Conservation (phyloP, 2,113 vertebrate species). For the Oceanites oceanicus region DNA sequence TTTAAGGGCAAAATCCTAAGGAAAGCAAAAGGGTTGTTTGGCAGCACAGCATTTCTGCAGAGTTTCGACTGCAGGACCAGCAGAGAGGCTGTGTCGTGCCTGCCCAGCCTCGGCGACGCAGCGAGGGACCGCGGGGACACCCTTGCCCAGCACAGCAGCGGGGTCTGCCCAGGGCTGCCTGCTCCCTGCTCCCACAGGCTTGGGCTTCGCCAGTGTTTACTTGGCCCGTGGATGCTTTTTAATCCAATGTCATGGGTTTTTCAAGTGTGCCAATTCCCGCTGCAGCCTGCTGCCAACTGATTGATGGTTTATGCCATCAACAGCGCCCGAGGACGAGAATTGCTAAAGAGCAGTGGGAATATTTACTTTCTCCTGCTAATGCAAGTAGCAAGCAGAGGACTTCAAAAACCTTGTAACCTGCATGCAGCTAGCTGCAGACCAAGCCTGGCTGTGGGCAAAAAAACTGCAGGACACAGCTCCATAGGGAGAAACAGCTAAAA, state of each 20-base stretch:
- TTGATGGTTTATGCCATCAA: slow-evolving; percentile 4
- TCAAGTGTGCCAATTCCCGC: not conserved
- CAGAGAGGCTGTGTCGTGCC: not conserved
- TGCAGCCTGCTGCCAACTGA: slow-evolving; percentile 1
- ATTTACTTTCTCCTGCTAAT: slow-evolving; percentile 25
- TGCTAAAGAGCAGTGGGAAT: slow-evolving; percentile 29
- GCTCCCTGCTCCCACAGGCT: not conserved
- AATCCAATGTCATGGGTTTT: not conserved
- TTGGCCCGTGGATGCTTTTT: not conserved
- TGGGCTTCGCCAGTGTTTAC: not conserved
- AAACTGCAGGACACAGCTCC: not conserved
- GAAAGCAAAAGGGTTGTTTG: not conserved
- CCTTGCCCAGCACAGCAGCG: accelerated
- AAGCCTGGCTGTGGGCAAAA: not conserved
- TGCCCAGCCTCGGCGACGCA: not conserved
- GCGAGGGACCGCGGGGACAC: not conserved
- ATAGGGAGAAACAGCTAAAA: not conserved
- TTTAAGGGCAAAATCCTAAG: not conserved
- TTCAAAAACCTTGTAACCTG: not conserved
- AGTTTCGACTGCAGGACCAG: not conserved
- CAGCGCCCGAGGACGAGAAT: not conserved
- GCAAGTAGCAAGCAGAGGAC: not conserved
- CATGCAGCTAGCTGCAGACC: not conserved
- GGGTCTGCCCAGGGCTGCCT: not conserved
- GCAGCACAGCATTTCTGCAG: not conserved